Evolutionary conservation across 2,888 invertebrate species (phyloP), one percentile per base, ranked within the genome.

Genomic region (Halictus ligatus): DNA sequence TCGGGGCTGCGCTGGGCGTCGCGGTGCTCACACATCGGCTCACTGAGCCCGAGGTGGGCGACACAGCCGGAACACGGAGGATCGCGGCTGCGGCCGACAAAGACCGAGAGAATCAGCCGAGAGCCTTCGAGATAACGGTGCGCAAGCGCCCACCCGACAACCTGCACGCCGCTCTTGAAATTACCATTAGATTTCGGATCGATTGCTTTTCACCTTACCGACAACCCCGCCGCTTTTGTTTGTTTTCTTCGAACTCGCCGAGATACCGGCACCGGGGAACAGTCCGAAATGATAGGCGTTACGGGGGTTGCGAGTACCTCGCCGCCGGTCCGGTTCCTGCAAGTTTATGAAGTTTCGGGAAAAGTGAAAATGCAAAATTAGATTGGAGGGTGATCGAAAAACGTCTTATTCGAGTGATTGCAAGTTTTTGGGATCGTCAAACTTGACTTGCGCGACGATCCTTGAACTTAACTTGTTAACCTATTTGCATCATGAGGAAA

Each of bases 1-100:
- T 87, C 71, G 86, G 78, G 84, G 84, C 89, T 90, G 86, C 83
- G 88, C 85, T 89, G 89, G 87, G 91, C 89, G 91, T 91, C 92
- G 92, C 92, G 92, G 92, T 90, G 92, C 92, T 91, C 90, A 92
- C 89, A 91, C 92, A 92, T 91, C 92, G 92, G 92, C 91, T 91
- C 92, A 92, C 92, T 92, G 92, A 92, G 91, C 91, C 46, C 90
- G 86, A 91, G 87, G 90, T 92, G 89, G 91, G 89, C 89, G 89
- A 92, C 83, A 89, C 89, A 83, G 87, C 85, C 91, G 85, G 86
- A 87, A 89, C 91, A 89, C 91, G 84, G 89, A 91, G 88, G 88
- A 87, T 85, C 91, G 87, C 90, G 90, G 90, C 84, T 89, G 78
- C 86, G 86, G 81, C 90, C 90, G 89, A 90, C 91, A 84, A 91